A percentile compares a stretch with the other conserved stretches of the same genome.
Evolutionary conservation across 2,113 vertebrate species (phyloP).

Genomic region (Poeciliopsis occidentalis): DNA sequence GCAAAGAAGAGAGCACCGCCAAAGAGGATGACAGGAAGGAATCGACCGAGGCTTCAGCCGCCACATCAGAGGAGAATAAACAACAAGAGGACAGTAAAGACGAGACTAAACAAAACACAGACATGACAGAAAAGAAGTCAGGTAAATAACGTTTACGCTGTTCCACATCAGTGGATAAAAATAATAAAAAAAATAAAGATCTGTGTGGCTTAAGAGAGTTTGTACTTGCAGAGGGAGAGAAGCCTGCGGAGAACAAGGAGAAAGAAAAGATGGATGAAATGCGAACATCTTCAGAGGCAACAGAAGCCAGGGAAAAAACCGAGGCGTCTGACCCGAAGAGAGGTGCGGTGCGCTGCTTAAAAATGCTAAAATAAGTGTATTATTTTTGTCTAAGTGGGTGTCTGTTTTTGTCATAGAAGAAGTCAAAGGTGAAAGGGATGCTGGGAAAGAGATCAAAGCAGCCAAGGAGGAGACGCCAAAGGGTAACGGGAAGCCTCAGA

Average conservation of each 20-base stretch:
- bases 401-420: conserved; percentile 77
- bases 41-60: background rate
- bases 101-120: conserved; percentile 58
- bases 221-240: conserved; percentile 67
- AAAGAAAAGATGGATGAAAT: conserved; percentile 76
- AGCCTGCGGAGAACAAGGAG: conserved; percentile 56
- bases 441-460: conserved; percentile 71
- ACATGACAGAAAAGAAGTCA: conserved; percentile 80
- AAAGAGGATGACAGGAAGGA: conserved; percentile 80
- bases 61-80: conserved; percentile 72
- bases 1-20: conserved; percentile 42
- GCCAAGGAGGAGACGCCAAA: conserved; percentile 81
- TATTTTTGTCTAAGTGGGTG: too few relatives aligned
- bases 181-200: background rate
- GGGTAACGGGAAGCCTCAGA: conserved; percentile 80
- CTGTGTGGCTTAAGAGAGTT: conserved; percentile 1
- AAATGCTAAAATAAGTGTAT: background rate
- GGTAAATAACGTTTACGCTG: conserved; percentile 56
- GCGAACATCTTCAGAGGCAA: conserved; percentile 58
- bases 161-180: background rate
- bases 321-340: conserved; percentile 83
- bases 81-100: conserved; percentile 63
- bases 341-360: conserved; percentile 70
- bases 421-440: conserved; percentile 83
- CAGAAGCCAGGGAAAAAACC: conserved; percentile 76